phyloP scores from a whole-genome alignment of 1,140 invertebrate genomes.

The Meteorus sp. region DNA sequence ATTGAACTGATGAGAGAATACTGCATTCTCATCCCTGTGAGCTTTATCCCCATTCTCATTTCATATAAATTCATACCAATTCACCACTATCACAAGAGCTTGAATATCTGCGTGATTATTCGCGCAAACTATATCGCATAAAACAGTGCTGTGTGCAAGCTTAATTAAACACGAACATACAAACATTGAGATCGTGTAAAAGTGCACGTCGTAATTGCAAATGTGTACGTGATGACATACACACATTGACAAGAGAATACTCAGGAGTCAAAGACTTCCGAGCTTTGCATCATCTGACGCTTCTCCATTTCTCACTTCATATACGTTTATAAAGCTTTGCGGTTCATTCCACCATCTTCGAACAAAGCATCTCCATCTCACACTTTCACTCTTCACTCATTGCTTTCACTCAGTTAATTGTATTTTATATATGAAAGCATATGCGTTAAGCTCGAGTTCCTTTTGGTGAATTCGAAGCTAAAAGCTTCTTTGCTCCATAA shows the following conservation, averaged over 20 bases:
- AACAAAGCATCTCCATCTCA: background rate
- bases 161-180: slow-evolving; percentile 14
- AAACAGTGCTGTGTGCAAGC: background rate
- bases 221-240: too few species aligned
- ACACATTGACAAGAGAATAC: background rate
- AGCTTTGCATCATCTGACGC: background rate
- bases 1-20: too few species aligned
- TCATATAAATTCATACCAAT: too few species aligned
- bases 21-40: too few species aligned
- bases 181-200: background rate
- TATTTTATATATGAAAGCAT: slow-evolving; percentile 19
- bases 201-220: too few species aligned
- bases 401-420: slow-evolving; percentile 7
- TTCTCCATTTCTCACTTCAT: background rate
- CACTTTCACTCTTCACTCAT: background rate
- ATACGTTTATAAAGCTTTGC: slow-evolving; percentile 12
- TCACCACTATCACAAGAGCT: too few species aligned
- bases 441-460: slow-evolving; percentile 6
- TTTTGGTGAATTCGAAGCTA: slow-evolving; percentile 17
- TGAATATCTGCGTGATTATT: too few species aligned
- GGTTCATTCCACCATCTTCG: background rate
- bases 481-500: slow-evolving; percentile 7
- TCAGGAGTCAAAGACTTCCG: background rate
- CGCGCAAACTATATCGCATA: background rate
- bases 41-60: too few species aligned